phyloP scores from a whole-genome alignment of 2,797 vertebrate species.

The Esox lucius region DNA sequence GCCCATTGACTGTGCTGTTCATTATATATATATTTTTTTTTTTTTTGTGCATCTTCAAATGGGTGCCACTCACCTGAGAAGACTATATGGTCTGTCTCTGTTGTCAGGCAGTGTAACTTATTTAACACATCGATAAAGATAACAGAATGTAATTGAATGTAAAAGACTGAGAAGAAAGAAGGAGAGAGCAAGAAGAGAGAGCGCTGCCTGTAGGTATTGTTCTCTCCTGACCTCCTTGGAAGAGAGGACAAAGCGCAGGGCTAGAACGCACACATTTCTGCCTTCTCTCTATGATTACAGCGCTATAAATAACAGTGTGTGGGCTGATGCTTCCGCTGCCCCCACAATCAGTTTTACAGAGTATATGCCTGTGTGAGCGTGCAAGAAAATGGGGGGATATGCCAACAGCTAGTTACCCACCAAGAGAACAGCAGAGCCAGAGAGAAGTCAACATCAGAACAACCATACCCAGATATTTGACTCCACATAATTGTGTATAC shows the following conservation, averaged over 20 bases:
- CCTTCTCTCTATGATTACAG: constrained; percentile 65
- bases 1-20: too few species aligned
- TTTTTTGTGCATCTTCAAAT: too few species aligned
- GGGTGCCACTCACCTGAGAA: too few species aligned
- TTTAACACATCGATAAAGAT: too few species aligned
- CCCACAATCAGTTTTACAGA: constrained; percentile 33
- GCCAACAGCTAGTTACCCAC: constrained; percentile 43
- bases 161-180: too few species aligned
- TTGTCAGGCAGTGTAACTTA: too few species aligned
- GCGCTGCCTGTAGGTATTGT: constrained; percentile 16
- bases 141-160: too few species aligned
- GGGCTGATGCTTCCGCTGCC: constrained; percentile 68
- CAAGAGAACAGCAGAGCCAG: background rate
- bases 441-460: background rate
- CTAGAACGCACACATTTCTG: constrained; percentile 58
- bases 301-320: constrained; percentile 76
- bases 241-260: constrained; percentile 48
- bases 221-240: constrained; percentile 45
- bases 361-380: constrained; percentile 27
- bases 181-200: background rate
- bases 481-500: too few species aligned
- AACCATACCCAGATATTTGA: background rate
- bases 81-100: too few species aligned
- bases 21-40: too few species aligned
- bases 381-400: constrained; percentile 43